These are phyloP conservation scores for Onchidella celtica DNA, from an alignment of 2,888 invertebrate species.

Conservation along the genomic window DNA sequence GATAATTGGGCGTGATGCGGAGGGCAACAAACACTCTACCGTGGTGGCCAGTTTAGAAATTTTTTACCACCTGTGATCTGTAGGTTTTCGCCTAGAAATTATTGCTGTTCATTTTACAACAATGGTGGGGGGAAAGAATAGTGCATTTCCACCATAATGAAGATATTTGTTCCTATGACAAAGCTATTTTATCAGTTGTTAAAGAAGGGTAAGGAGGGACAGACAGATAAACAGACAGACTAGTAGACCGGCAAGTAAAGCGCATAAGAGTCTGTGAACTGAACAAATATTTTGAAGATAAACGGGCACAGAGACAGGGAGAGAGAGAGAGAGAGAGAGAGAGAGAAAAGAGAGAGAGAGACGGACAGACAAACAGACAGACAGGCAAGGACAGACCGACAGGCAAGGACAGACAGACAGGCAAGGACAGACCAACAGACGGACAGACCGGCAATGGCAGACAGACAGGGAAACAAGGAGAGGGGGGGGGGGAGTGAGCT, in stretches of 20 bases:
- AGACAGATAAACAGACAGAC: conserved; percentile 16
- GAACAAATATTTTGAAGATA: neutral
- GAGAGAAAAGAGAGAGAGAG: conserved; percentile 16
- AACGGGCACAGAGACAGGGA: neutral
- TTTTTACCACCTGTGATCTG: no score
- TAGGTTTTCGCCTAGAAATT: no score
- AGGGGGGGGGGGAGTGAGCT: neutral
- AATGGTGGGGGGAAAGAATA: no score
- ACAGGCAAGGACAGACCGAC: neutral
- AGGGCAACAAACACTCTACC: no score
- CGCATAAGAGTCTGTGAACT: no score
- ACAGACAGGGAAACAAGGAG: conserved; percentile 8
- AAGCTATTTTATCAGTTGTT: no score
- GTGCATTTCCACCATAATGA: no score
- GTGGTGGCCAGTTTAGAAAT: no score
- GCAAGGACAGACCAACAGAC: neutral
- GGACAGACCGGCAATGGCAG: neutral
- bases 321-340: neutral
- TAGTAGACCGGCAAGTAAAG: conserved; percentile 10
- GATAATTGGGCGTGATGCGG: no score
- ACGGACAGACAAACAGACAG: neutral
- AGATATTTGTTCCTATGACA: no score
- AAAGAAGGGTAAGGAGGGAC: neutral
- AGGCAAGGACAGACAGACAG: conserved; percentile 2
- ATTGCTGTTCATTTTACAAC: no score